phyloP scores from a whole-genome alignment of 2,113 vertebrate species.

The Protobothrops mucrosquamatus region DNA sequence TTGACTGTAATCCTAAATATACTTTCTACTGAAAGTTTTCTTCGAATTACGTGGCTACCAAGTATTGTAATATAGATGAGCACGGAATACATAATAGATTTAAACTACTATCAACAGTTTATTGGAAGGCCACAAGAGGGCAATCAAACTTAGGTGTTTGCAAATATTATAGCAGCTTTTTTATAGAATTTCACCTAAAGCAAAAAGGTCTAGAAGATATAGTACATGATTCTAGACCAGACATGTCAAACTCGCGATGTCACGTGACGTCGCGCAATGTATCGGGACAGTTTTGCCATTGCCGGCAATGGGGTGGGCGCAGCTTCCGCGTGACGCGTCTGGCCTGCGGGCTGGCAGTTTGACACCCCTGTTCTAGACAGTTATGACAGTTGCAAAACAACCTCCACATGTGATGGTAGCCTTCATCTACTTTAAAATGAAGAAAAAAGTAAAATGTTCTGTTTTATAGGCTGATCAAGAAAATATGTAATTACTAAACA shows the following conservation, averaged over 20 bases:
- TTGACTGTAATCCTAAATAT: neutral
- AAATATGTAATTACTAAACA: neutral
- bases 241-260: too few relatives aligned
- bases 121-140: conserved; percentile 11
- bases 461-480: neutral
- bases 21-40: neutral
- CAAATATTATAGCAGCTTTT: fast-evolving
- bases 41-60: neutral
- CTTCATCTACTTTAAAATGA: neutral
- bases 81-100: neutral
- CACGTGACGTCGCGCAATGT: too few relatives aligned
- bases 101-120: neutral
- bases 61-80: neutral
- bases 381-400: neutral
- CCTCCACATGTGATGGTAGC: neutral
- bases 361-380: neutral
- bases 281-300: too few relatives aligned
- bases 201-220: conserved; percentile 25
- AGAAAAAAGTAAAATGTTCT: neutral
- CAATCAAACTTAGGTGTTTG: neutral
- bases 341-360: too few relatives aligned
- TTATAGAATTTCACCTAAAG: neutral
- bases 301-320: too few relatives aligned
- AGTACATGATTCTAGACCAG: neutral
- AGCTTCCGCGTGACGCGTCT: too few relatives aligned